phyloP scores from a whole-genome alignment of 2,113 vertebrate species.

The Pseudonaja textilis region DNA sequence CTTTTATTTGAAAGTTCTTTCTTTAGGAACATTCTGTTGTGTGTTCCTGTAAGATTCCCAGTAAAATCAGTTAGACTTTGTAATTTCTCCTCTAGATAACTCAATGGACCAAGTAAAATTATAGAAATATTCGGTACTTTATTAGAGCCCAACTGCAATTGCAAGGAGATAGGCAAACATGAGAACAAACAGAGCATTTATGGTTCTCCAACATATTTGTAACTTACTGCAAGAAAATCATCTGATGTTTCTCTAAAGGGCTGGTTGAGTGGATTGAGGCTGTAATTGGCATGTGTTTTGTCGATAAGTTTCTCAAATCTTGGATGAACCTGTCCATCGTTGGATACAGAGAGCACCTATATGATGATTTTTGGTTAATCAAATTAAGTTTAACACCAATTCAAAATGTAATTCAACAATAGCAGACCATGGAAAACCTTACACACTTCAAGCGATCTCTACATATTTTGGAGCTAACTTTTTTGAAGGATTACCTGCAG shows the following conservation, averaged over 20 bases:
- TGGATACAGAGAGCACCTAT: slow-evolving; percentile 62
- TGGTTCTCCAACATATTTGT: rapidly evolving
- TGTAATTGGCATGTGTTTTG: no score
- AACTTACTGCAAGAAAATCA: slow-evolving; percentile 81
- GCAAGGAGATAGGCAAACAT: not conserved
- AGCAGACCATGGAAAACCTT: not conserved
- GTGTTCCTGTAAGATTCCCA: no score
- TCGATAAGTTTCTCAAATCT: no score
- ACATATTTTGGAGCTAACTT: not conserved
- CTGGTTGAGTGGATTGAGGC: slow-evolving; percentile 73
- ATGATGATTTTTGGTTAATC: not conserved
- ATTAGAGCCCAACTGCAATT: not conserved
- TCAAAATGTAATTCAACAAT: not conserved
- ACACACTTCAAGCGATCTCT: not conserved
- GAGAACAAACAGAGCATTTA: not conserved
- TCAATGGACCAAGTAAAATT: not conserved
- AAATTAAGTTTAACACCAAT: not conserved
- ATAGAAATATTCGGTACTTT: not conserved
- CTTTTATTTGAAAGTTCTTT: not conserved
- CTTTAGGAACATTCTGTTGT: not conserved
- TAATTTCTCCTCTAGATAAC: not conserved
- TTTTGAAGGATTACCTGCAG: not conserved
- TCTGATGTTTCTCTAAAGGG: slow-evolving; percentile 86
- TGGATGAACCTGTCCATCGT: no score
- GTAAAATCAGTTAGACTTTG: not conserved